Base-by-base conservation (phyloP, 2,797 vertebrate genomes). In the Miopithecus talapoin region DNA sequence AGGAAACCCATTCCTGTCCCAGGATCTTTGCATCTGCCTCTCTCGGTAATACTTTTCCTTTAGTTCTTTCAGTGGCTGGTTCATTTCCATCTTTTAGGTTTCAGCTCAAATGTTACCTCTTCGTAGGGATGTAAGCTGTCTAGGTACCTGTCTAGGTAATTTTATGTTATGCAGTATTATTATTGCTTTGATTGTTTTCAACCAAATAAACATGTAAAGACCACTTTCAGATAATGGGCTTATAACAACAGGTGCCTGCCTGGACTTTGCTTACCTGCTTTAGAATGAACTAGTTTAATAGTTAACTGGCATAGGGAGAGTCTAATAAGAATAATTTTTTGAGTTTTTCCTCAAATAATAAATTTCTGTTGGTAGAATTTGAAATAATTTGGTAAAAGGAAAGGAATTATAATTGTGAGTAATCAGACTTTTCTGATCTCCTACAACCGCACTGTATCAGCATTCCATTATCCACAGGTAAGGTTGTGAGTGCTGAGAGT, bases 351-450 rank as follows among this genome's bases (percentile, higher is more conserved):
- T 79, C 22, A 78, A 61, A 94, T 33, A 93, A 95, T 88, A 87
- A 75, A 72, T 84, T 88, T 80, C 43, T 68, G 5, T 76, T 94
- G 74, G 48, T 96, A 95, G 61, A 94, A 93, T 89, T 89, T 94
- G 84, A 89, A 96, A n/a, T 96, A 96, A 88, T 93, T 97, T 96
- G 79, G 53, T 64, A 92, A 59, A 61, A 85, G 41, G 68, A 96
- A 91, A 50, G 21, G 85, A 88, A 75, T 30, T 79, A 61, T 93
- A 80, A 84, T 95, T 90, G 75, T 87, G 50, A 75, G 24, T 84
- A 61, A 86, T 96, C 17, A 93, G 53, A 83, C 78, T 43, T 95
- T 85, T 68, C 50, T 95, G 57, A 72, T 59, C 48, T 94, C 6
- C 8, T 59, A 6, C 70, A 30, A 36, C 33, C 11, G 30, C 28